Conservation (phyloP, 2,113 vertebrate genomes). For the Odocoileus virginianus region DNA sequence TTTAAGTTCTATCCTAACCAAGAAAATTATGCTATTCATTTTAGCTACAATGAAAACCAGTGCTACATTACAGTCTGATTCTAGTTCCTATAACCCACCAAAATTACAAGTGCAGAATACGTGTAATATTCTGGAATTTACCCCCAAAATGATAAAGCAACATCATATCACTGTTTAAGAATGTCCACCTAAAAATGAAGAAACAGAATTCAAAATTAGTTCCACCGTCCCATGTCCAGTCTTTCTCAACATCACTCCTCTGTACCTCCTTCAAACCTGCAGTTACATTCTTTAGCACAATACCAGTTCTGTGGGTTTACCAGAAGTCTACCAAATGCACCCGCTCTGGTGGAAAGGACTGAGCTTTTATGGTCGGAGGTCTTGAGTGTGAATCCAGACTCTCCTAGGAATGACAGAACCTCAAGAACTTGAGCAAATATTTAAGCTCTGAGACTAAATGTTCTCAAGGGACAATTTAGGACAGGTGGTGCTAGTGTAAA, state of each 20-base stretch:
- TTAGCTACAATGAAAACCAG: constrained; percentile 13
- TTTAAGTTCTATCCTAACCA: neutral
- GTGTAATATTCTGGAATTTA: neutral
- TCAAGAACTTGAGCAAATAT: neutral
- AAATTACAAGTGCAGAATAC: neutral
- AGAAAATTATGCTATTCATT: neutral
- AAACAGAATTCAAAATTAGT: neutral
- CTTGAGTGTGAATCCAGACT: neutral
- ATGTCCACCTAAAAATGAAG: neutral
- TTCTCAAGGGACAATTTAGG: neutral
- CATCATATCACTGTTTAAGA: neutral
- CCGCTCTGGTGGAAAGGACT: neutral
- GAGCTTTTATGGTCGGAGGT: neutral
- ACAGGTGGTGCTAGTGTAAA: neutral
- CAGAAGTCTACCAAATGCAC: neutral
- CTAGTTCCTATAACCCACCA: neutral
- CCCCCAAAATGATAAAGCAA: neutral
- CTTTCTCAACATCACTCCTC: neutral
- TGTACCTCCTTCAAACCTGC: neutral
- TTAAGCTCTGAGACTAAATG: neutral
- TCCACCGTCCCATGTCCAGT: neutral
- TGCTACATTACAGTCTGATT: constrained; percentile 2
- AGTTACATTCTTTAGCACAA: neutral
- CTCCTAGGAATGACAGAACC: neutral
- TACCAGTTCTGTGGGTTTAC: neutral